These are phyloP conservation scores for Ceryle rudis DNA, from an alignment of 2,797 vertebrate genomes.

Conservation along the genomic window DNA sequence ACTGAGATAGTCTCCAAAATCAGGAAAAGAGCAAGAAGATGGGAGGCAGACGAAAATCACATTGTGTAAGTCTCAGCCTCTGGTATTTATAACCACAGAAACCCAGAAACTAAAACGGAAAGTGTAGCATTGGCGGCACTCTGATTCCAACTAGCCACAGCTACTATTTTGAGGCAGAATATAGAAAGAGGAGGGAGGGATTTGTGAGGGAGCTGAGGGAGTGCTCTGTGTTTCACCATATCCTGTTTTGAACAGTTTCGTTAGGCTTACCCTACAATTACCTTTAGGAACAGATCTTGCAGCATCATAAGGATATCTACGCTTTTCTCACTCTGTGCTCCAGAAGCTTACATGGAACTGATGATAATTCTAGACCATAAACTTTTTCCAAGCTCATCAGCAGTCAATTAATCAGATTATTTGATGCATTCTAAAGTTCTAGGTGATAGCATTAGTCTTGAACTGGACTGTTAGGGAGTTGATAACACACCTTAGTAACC, in stretches of 20 bases:
- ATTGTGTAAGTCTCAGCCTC: not conserved
- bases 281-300: constrained; percentile 37
- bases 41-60: not conserved
- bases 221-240: constrained; percentile 52
- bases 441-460: not conserved
- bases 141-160: not conserved
- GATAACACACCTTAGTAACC: not conserved
- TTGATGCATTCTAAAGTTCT: not conserved
- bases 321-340: not conserved
- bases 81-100: not conserved
- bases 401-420: not conserved
- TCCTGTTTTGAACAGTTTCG: constrained; percentile 67
- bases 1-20: not conserved
- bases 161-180: constrained; percentile 10
- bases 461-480: not conserved
- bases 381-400: not conserved
- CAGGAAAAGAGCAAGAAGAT: not conserved
- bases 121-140: not conserved
- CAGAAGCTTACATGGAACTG: not conserved
- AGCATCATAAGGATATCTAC: constrained; percentile 37
- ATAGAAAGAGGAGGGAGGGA: not conserved
- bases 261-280: constrained; percentile 51
- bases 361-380: not conserved
- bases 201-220: not conserved
- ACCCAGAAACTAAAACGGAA: not conserved